Conservation (phyloP, 2,113 vertebrate species). For the Zingel zingel region DNA sequence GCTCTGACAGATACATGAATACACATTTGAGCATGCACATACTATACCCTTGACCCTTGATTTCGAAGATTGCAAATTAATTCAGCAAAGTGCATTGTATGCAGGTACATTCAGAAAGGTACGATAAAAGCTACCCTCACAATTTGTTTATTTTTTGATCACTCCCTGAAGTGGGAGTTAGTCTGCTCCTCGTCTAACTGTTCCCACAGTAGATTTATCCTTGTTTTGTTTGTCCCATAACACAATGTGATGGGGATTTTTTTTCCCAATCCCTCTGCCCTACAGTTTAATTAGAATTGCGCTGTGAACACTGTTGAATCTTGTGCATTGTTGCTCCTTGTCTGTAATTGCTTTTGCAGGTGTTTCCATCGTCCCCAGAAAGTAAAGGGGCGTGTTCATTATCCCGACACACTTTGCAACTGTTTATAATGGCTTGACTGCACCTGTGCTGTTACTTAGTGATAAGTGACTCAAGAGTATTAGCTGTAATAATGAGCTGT, state of each 20-base stretch:
- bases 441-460: conserved; percentile 75
- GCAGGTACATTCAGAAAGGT: background rate
- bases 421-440: conserved; percentile 63
- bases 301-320: conserved; percentile 53
- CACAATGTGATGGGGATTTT: conserved; percentile 49
- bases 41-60: background rate
- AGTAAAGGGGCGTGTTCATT: conserved; percentile 66
- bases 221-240: conserved; percentile 57
- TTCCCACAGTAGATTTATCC: conserved; percentile 37
- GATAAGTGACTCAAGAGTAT: conserved; percentile 77
- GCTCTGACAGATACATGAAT: conserved; percentile 6
- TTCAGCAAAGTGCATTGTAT: background rate
- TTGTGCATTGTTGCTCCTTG: conserved; percentile 56
- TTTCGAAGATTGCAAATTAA: background rate
- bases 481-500: conserved; percentile 68
- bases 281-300: conserved; percentile 73
- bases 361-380: conserved; percentile 60
- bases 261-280: conserved; percentile 45
- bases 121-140: background rate
- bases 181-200: conserved; percentile 1
- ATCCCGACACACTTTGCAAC: conserved; percentile 65
- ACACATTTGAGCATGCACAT: background rate
- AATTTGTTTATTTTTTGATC: conserved; percentile 29
- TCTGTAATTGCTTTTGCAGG: conserved; percentile 74
- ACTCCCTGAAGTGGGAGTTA: conserved; percentile 8